A percentile compares a stretch with the other conserved stretches of the same genome.
phyloP scores from a whole-genome alignment of 1,140 invertebrate genomes.

The Heliconius hewitsoni region DNA sequence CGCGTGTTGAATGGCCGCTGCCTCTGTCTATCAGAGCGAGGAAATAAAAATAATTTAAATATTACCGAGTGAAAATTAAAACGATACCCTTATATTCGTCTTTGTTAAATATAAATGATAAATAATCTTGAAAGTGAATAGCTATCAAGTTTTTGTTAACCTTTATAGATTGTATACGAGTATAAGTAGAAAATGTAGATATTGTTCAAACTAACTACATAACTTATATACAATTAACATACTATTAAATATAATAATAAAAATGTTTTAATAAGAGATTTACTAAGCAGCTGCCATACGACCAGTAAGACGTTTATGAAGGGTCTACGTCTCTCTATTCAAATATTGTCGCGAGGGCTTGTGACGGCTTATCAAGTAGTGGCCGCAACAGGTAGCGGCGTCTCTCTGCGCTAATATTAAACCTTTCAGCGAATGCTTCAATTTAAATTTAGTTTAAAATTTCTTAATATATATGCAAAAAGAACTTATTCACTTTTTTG shows the following conservation, averaged over 20 bases:
- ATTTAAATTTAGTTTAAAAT: slow-evolving; percentile 20
- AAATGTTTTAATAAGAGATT: slow-evolving; percentile 6
- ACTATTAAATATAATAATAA: background rate
- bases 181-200: too few relatives aligned
- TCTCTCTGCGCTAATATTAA: slow-evolving; percentile 27
- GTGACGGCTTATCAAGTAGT: slow-evolving; percentile 34
- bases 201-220: background rate
- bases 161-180: too few relatives aligned
- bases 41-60: too few relatives aligned
- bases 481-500: slow-evolving; percentile 10
- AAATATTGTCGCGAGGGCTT: slow-evolving; percentile 47
- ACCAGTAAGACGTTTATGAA: slow-evolving; percentile 44
- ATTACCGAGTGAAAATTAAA: too few relatives aligned
- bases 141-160: too few relatives aligned
- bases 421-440: slow-evolving; percentile 18
- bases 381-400: slow-evolving; percentile 39
- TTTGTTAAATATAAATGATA: too few relatives aligned
- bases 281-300: slow-evolving; percentile 16
- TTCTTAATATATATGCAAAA: slow-evolving; percentile 12
- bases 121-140: too few relatives aligned
- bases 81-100: too few relatives aligned
- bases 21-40: too few relatives aligned
- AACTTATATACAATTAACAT: background rate
- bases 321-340: slow-evolving; percentile 43
- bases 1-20: too few relatives aligned